Evolutionary conservation across 2,888 invertebrate genomes (phyloP).

Genomic region (Tipula unca): DNA sequence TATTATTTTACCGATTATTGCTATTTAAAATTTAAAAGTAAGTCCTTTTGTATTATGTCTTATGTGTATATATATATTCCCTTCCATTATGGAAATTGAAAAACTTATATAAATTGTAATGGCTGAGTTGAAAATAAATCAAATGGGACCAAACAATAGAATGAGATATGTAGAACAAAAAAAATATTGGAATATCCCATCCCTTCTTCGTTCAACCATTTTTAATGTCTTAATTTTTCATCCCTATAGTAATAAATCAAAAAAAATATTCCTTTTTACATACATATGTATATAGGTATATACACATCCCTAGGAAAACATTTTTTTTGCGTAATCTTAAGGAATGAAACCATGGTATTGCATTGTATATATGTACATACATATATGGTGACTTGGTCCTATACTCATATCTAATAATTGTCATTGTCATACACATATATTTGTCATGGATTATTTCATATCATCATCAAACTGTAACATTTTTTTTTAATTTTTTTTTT

Average conservation of each 20-base stretch:
- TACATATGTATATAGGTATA: neutral
- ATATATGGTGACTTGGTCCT: neutral
- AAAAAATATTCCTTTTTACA: neutral
- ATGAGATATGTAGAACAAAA: neutral
- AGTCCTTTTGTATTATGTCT: neutral
- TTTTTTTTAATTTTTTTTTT: no score
- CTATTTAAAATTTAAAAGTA: constrained; percentile 9
- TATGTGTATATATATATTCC: neutral
- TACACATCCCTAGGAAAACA: neutral
- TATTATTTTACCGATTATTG: constrained; percentile 15
- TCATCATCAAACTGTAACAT: neutral
- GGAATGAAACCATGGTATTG: neutral
- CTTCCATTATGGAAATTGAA: neutral
- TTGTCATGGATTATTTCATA: constrained; percentile 8
- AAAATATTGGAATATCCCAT: neutral
- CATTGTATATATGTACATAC: neutral
- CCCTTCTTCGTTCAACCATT: neutral
- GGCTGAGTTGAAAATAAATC: neutral
- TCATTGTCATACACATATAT: no score
- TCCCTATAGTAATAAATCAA: constrained; percentile 15
- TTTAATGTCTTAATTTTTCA: constrained; percentile 17
- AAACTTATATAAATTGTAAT: neutral
- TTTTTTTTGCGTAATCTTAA: neutral
- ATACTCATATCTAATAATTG: neutral
- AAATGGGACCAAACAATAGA: neutral